phyloP scores from a whole-genome alignment of 2,888 invertebrate genomes.

The Drosophila subquinaria region DNA sequence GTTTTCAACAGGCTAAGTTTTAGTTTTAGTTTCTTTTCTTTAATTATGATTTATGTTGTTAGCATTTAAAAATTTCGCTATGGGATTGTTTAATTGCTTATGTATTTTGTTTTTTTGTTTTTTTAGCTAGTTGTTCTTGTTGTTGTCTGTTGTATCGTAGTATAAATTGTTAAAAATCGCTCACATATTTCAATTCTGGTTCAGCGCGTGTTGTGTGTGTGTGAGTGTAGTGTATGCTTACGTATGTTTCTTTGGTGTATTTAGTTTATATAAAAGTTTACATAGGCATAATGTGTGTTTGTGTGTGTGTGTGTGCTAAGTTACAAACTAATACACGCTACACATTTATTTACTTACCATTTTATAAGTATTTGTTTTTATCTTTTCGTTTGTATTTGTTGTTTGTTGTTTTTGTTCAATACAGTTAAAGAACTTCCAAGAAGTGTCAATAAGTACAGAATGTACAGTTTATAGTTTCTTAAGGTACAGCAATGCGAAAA shows the following conservation, averaged over 20 bases:
- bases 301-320: slow-evolving; percentile 51
- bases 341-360: slow-evolving; percentile 77
- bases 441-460: slow-evolving; percentile 74
- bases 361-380: slow-evolving; percentile 65
- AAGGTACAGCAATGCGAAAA: slow-evolving; percentile 81
- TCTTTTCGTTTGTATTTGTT: slow-evolving; percentile 37
- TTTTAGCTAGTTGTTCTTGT: slow-evolving; percentile 67
- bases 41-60: slow-evolving; percentile 33
- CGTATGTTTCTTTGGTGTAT: slow-evolving; percentile 70
- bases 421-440: slow-evolving; percentile 70
- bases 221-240: slow-evolving; percentile 48
- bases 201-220: slow-evolving; percentile 52
- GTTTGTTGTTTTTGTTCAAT: slow-evolving; percentile 38
- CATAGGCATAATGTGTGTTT: slow-evolving; percentile 71
- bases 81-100: slow-evolving; percentile 80
- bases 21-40: slow-evolving; percentile 43
- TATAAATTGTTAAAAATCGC: slow-evolving; percentile 77
- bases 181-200: slow-evolving; percentile 67
- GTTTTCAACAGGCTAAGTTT: slow-evolving; percentile 67
- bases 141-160: slow-evolving; percentile 44
- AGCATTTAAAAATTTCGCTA: slow-evolving; percentile 76
- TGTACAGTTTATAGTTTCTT: slow-evolving; percentile 62
- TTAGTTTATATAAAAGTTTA: slow-evolving; percentile 68
- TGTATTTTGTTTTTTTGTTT: slow-evolving; percentile 29
- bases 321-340: slow-evolving; percentile 74